Base-by-base conservation (phyloP, 2,797 vertebrate genomes). In the Pangasius larnaudii region DNA sequence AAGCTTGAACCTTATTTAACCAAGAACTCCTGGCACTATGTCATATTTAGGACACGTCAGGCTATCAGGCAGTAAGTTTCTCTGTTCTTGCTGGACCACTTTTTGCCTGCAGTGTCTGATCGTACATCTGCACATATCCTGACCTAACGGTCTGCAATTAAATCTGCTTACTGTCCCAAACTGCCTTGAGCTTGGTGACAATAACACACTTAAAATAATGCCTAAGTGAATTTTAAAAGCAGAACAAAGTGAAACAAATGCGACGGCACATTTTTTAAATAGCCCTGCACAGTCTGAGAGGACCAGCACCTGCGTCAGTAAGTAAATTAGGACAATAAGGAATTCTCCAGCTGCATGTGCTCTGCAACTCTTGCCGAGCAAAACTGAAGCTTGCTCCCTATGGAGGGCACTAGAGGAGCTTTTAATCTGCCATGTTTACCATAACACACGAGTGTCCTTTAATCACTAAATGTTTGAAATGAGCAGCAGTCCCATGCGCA, bases 391-490 rank as follows among this genome's bases (percentile, higher is more conserved):
- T 11, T 42, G 75, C 59, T 84, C 82, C 89, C 77, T 58, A 71
- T 11, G 81, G 78, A 88, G 82, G 78, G 42, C 39, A 78, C 46
- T 61, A 67, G 69, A 59, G 79, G 65, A 86, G 46, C 81, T 82
- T 87, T 91, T 87, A 82, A 88, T 85, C 51, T 88, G 69, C 81
- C 77, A 87, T 86, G 79, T 90, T 89, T 91, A 84, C 82, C 78
- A 92, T 90, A 75, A 83, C 74, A 86, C 92, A 92, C 92, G 91
- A 88, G 89, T 84, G 0, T 56, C 90, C 92, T 95, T 93, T 93
- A 95, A 93, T 94, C 91, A 93, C 92, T 95, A 95, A 95, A 95
- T 91, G 93, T 95, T 93, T 94, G 88, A 94, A 94, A 94, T 93
- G 93, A 96, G 89, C 93, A 69, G 88, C 91, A 56, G 83, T 59